Conservation (phyloP, 1,140 invertebrate genomes). For the Triops cancriformis region DNA sequence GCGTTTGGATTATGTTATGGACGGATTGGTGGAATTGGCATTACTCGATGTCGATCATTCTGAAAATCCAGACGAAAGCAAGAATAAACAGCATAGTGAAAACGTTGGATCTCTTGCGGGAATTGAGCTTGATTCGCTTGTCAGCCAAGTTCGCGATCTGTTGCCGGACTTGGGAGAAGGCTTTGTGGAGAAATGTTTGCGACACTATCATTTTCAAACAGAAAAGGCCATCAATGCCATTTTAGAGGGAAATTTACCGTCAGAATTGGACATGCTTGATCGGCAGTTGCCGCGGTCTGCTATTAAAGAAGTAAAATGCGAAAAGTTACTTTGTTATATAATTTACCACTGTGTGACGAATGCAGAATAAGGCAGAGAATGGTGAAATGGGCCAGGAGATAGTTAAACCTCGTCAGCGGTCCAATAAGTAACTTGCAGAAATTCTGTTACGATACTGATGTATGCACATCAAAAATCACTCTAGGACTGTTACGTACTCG, state of each 20-base stretch:
- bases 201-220: conserved; percentile 60
- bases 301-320: background rate
- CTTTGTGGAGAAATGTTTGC: conserved; percentile 58
- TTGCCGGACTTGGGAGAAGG: conserved; percentile 68
- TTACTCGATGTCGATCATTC: background rate
- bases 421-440: background rate
- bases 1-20: conserved; percentile 23
- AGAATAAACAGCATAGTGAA: background rate
- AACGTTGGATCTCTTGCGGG: background rate
- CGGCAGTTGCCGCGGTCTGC: background rate
- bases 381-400: background rate
- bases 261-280: conserved; percentile 38
- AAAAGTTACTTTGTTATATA: background rate
- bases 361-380: background rate
- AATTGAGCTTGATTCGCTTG: background rate
- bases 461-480: background rate
- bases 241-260: conserved; percentile 58
- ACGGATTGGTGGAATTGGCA: conserved; percentile 7
- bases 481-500: conserved; percentile 46
- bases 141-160: conserved; percentile 65
- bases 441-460: background rate
- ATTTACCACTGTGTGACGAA: background rate
- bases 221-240: conserved; percentile 69
- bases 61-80: background rate
- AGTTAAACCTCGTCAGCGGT: background rate